phyloP scores from a whole-genome alignment of 2,888 invertebrate genomes.

The Trissolcus japonicus region DNA sequence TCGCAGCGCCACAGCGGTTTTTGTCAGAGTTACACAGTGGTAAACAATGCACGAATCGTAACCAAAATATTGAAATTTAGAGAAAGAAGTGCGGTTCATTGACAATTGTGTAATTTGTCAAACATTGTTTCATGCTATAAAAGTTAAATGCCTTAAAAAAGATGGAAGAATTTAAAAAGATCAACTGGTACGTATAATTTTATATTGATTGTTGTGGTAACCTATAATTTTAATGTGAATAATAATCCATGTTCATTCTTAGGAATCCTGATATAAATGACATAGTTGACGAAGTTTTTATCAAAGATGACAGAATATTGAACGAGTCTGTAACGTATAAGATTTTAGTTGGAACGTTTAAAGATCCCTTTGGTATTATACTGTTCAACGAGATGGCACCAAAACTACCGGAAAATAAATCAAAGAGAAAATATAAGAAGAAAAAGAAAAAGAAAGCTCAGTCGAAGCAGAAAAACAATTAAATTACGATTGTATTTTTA shows the following conservation, averaged over 20 bases:
- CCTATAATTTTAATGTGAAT: neutral
- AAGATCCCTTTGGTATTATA: constrained; percentile 65
- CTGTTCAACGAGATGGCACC: constrained; percentile 3
- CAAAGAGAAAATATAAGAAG: neutral
- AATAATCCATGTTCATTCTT: neutral
- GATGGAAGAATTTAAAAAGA: neutral
- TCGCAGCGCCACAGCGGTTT: too few relatives aligned
- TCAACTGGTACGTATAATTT: neutral
- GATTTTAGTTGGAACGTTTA: constrained; percentile 64
- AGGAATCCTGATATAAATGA: constrained; percentile 60
- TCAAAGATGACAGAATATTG: constrained; percentile 63
- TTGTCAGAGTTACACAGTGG: too few relatives aligned
- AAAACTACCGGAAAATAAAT: constrained; percentile 2
- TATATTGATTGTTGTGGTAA: neutral
- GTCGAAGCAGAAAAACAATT: neutral
- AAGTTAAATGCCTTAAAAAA: neutral
- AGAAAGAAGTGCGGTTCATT: neutral
- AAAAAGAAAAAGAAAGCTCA: too few relatives aligned
- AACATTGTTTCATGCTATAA: neutral
- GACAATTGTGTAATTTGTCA: neutral
- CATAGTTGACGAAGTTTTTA: constrained; percentile 66
- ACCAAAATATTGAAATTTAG: neutral
- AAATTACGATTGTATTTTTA: neutral
- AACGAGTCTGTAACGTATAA: constrained; percentile 66
- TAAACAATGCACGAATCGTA: too few relatives aligned